Evolutionary conservation across 2,888 invertebrate genomes (phyloP).

Genomic region (Acronicta leporina): DNA sequence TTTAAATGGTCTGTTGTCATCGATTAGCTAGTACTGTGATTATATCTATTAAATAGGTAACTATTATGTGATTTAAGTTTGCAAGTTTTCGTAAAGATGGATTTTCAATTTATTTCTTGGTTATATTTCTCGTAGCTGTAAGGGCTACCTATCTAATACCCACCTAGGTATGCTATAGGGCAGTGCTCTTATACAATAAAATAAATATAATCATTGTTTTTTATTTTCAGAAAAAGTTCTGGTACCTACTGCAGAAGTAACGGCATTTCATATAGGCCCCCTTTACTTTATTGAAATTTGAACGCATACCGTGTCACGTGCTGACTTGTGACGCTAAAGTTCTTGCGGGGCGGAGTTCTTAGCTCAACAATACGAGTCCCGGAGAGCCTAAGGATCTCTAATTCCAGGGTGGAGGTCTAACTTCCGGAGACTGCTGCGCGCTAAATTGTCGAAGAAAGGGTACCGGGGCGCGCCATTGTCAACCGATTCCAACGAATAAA

Average conservation of each 20-base stretch:
- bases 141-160: no score
- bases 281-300: conserved; percentile 48
- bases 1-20: conserved; percentile 59
- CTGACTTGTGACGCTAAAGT: conserved; percentile 69
- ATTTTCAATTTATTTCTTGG: no score
- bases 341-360: conserved; percentile 82
- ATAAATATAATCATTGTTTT: no score
- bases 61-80: no score
- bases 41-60: background rate
- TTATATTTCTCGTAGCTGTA: no score
- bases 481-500: conserved; percentile 87
- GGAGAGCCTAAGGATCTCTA: conserved; percentile 81
- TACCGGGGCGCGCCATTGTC: conserved; percentile 80
- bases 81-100: no score
- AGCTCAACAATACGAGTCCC: conserved; percentile 76
- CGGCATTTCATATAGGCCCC: conserved; percentile 41
- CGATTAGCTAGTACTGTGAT: conserved; percentile 21
- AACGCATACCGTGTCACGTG: conserved; percentile 80
- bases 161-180: no score
- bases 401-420: conserved; percentile 79
- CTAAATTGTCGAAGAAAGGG: conserved; percentile 88
- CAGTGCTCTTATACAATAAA: no score
- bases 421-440: conserved; percentile 86
- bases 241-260: conserved; percentile 23
- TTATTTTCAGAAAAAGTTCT: no score